phyloP scores from a whole-genome alignment of 35 echinoderm and acorn worm species.

The Ophioderma brevispina region DNA sequence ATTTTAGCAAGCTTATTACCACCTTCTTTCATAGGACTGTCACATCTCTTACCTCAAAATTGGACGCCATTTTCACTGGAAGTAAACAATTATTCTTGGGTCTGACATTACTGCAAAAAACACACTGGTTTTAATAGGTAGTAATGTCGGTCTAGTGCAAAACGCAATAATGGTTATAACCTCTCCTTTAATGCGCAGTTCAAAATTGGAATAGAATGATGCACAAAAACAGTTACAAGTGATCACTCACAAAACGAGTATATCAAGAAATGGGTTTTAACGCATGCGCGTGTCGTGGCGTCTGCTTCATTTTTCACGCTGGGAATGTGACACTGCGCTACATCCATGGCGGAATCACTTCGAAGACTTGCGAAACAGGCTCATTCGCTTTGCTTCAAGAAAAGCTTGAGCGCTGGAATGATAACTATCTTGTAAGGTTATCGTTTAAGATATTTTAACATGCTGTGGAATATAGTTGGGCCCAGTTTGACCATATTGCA shows the following conservation, averaged over 20 bases:
- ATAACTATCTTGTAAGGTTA: constrained; percentile 73
- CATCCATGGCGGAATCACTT: constrained; percentile 78
- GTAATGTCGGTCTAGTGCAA: neutral
- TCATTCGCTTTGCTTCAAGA: constrained; percentile 74
- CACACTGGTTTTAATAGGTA: neutral
- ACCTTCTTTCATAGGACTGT: too few species aligned
- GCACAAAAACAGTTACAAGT: neutral
- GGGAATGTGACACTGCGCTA: neutral
- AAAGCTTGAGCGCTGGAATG: constrained; percentile 82
- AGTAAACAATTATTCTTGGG: neutral
- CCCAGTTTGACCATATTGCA: neutral
- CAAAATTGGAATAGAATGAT: neutral
- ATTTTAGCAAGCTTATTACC: too few species aligned
- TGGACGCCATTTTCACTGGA: neutral
- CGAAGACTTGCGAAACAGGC: constrained; percentile 61
- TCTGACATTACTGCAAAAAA: too few species aligned
- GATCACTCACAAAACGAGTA: neutral
- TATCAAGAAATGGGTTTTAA: neutral
- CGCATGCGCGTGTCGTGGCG: neutral
- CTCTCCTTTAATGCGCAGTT: neutral
- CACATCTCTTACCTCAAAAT: neutral
- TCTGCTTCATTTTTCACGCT: neutral
- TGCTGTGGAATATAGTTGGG: neutral
- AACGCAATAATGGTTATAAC: neutral
- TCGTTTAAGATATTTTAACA: neutral